These are phyloP conservation scores for Apamea anceps DNA, from an alignment of 2,888 invertebrate species.

Conservation along the genomic window DNA sequence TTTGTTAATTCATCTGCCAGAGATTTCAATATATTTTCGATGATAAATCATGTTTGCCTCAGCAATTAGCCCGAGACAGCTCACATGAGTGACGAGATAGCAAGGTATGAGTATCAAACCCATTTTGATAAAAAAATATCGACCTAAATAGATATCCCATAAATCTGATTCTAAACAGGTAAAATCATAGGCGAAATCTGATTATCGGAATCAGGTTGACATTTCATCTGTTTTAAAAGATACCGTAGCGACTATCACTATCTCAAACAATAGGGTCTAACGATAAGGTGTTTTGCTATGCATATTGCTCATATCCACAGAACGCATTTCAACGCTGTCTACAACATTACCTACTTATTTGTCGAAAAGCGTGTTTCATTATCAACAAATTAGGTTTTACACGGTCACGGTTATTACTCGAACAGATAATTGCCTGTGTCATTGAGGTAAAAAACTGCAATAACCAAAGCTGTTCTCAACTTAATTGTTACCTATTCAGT, in stretches of 20 bases:
- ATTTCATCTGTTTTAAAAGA: slow-evolving; percentile 29
- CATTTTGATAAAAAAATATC: slow-evolving; percentile 32
- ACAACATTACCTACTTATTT: slow-evolving; percentile 9
- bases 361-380: slow-evolving; percentile 43
- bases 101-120: not conserved
- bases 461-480: slow-evolving; percentile 33
- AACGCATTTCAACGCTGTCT: slow-evolving; percentile 12
- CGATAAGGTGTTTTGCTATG: slow-evolving; percentile 28
- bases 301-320: slow-evolving; percentile 5
- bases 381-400: slow-evolving; percentile 37
- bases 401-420: slow-evolving; percentile 39
- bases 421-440: slow-evolving; percentile 56
- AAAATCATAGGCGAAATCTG: slow-evolving; percentile 7
- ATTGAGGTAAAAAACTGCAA: slow-evolving; percentile 54
- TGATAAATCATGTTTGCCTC: not conserved
- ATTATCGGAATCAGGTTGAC: slow-evolving; percentile 25
- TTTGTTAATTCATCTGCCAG: not conserved
- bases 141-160: slow-evolving; percentile 31
- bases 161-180: not conserved
- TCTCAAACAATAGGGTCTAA: slow-evolving; percentile 17
- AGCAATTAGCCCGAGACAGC: not conserved
- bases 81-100: slow-evolving; percentile 18
- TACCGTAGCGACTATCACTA: slow-evolving; percentile 23
- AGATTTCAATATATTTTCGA: not conserved
- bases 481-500: slow-evolving; percentile 55